These are phyloP conservation scores for Falco punctatus DNA, from an alignment of 2,113 vertebrate genomes.

Conservation along the genomic window DNA sequence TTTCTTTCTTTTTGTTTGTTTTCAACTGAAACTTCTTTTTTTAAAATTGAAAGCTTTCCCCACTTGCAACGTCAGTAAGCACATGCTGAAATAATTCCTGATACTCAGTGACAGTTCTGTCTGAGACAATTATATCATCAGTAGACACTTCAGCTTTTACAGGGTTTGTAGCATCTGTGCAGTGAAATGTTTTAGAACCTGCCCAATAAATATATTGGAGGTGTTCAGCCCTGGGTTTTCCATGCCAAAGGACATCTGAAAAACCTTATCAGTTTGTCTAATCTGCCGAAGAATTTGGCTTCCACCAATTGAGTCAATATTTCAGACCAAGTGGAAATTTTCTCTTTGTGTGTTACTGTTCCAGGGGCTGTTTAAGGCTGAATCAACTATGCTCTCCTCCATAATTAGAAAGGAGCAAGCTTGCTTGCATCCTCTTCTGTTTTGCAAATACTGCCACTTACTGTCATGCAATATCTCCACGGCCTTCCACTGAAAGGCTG, in stretches of 20 bases:
- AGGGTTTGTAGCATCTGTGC: slow-evolving; percentile 10
- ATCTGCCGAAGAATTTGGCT: slow-evolving; percentile 49
- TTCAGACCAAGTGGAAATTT: slow-evolving; percentile 42
- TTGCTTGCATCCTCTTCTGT: slow-evolving; percentile 26
- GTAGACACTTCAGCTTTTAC: slow-evolving; percentile 14
- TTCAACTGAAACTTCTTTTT: not conserved
- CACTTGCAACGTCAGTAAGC: not conserved
- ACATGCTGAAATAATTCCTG: not conserved
- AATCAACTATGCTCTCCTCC: not conserved
- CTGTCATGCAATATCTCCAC: not conserved
- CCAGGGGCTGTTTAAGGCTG: slow-evolving; percentile 41
- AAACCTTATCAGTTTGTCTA: slow-evolving; percentile 19
- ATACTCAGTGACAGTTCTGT: slow-evolving; percentile 24
- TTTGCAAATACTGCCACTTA: slow-evolving; percentile 49
- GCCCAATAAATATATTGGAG: not conserved
- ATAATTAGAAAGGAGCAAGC: slow-evolving; percentile 20
- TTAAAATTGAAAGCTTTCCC: slow-evolving; percentile 34
- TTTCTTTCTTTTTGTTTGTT: not conserved
- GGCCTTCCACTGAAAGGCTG: slow-evolving; percentile 8
- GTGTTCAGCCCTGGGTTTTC: slow-evolving; percentile 21
- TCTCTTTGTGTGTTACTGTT: slow-evolving; percentile 13
- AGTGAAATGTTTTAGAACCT: slow-evolving; percentile 30
- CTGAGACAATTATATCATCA: slow-evolving; percentile 25
- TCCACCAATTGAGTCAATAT: not conserved
- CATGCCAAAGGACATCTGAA: slow-evolving; percentile 13